Evolutionary conservation across 2,888 invertebrate genomes (phyloP).

Genomic region (Campoplex capitator): DNA sequence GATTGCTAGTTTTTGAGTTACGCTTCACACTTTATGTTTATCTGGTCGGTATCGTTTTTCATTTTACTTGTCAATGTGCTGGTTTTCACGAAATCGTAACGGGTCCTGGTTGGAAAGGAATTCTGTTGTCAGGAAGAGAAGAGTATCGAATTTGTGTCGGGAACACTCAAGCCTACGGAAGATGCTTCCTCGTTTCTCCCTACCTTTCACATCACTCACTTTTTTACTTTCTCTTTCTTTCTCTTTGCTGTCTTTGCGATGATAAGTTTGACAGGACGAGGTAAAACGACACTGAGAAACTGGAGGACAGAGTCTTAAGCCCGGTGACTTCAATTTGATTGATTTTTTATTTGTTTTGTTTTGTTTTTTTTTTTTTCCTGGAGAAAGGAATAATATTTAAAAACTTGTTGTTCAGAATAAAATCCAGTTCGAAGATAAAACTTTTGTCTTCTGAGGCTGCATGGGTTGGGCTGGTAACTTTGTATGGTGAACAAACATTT

Average conservation of each 20-base stretch:
- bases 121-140: constrained; percentile 30
- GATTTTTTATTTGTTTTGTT: neutral
- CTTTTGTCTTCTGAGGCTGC: neutral
- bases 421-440: too few relatives aligned
- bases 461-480: neutral
- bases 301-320: neutral
- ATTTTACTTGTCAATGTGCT: constrained; percentile 57
- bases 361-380: neutral
- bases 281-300: constrained; percentile 24
- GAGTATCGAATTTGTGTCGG: constrained; percentile 66
- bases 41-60: constrained; percentile 15
- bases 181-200: constrained; percentile 37
- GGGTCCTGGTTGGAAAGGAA: constrained; percentile 57
- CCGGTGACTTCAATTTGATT: constrained; percentile 34
- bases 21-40: neutral
- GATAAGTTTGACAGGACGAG: constrained; percentile 31
- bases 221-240: neutral
- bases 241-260: constrained; percentile 4
- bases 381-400: neutral
- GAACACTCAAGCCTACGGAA: constrained; percentile 56
- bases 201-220: constrained; percentile 32
- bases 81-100: constrained; percentile 36
- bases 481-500: neutral
- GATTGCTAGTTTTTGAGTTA: neutral
- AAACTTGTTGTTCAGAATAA: too few relatives aligned